These are phyloP conservation scores for Drosophila incognita DNA, from an alignment of 2,888 invertebrate species.

Conservation along the genomic window DNA sequence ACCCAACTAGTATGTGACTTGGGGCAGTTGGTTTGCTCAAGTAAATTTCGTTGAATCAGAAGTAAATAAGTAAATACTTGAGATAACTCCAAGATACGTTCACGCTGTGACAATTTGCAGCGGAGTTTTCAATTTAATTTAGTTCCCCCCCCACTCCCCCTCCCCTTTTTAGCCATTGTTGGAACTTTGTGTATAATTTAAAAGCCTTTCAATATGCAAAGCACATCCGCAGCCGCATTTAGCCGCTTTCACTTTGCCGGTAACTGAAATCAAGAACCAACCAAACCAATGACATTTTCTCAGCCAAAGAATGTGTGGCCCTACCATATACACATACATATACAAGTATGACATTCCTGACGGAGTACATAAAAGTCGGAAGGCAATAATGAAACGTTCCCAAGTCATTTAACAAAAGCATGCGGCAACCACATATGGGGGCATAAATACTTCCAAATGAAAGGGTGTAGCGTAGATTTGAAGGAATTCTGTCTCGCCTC, in stretches of 20 bases:
- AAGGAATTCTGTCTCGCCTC: neutral
- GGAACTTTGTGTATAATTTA: slow-evolving; percentile 40
- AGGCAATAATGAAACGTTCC: slow-evolving; percentile 74
- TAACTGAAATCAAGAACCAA: slow-evolving; percentile 43
- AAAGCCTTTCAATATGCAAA: slow-evolving; percentile 70
- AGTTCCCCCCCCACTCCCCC: neutral
- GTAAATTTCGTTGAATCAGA: slow-evolving; percentile 72
- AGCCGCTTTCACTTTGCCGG: slow-evolving; percentile 51
- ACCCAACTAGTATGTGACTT: slow-evolving; percentile 41
- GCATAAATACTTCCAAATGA: slow-evolving; percentile 33
- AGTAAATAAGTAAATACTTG: slow-evolving; percentile 81
- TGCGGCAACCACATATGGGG: slow-evolving; percentile 47
- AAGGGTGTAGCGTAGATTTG: neutral
- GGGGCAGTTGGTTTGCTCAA: slow-evolving; percentile 58
- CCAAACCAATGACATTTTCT: slow-evolving; percentile 32
- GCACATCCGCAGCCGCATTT: slow-evolving; percentile 64
- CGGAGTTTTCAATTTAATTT: slow-evolving; percentile 47
- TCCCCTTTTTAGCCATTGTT: slow-evolving; percentile 3
- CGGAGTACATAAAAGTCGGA: slow-evolving; percentile 73
- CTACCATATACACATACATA: slow-evolving; percentile 21
- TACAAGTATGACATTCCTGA: slow-evolving; percentile 55
- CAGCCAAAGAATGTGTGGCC: slow-evolving; percentile 43
- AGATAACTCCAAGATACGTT: slow-evolving; percentile 50
- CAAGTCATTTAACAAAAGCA: slow-evolving; percentile 55
- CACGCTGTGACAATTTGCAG: slow-evolving; percentile 58